Evolutionary conservation across 2,888 invertebrate species (phyloP).

Genomic region (Cremastinae sp.): DNA sequence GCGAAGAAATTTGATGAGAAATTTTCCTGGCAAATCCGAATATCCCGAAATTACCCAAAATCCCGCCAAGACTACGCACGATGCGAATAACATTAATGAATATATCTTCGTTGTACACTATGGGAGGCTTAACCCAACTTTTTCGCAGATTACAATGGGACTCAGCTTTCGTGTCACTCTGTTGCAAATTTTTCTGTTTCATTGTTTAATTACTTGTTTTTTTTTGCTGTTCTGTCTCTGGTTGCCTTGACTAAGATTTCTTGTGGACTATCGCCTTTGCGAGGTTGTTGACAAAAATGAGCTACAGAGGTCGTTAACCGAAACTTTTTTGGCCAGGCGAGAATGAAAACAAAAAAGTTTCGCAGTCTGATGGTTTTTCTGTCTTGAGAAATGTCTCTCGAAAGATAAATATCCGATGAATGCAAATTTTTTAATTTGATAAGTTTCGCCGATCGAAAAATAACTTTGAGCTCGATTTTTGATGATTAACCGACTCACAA

Average conservation of each 20-base stretch:
- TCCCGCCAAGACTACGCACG: not conserved
- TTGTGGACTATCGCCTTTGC: not conserved
- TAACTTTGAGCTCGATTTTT: too few species aligned
- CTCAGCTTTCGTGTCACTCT: conserved; percentile 47
- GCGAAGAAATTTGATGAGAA: too few species aligned
- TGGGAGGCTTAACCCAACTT: conserved; percentile 38
- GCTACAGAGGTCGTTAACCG: not conserved
- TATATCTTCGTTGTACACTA: not conserved
- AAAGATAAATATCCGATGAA: too few species aligned
- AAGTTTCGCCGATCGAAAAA: too few species aligned
- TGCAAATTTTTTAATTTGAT: too few species aligned
- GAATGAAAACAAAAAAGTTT: too few species aligned
- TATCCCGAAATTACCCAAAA: not conserved
- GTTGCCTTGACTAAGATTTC: conserved; percentile 9
- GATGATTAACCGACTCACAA: too few species aligned
- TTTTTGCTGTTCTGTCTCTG: conserved; percentile 26
- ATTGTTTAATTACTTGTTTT: too few species aligned
- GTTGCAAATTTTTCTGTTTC: conserved; percentile 27
- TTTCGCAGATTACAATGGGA: conserved; percentile 47
- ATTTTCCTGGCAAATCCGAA: too few species aligned
- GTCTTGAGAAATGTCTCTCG: not conserved
- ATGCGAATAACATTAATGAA: conserved; percentile 1
- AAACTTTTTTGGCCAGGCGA: not conserved
- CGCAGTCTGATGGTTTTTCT: not conserved
- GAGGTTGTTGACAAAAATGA: conserved; percentile 14